phyloP scores from a whole-genome alignment of 2,113 vertebrate species.

The Crotalus helleri region DNA sequence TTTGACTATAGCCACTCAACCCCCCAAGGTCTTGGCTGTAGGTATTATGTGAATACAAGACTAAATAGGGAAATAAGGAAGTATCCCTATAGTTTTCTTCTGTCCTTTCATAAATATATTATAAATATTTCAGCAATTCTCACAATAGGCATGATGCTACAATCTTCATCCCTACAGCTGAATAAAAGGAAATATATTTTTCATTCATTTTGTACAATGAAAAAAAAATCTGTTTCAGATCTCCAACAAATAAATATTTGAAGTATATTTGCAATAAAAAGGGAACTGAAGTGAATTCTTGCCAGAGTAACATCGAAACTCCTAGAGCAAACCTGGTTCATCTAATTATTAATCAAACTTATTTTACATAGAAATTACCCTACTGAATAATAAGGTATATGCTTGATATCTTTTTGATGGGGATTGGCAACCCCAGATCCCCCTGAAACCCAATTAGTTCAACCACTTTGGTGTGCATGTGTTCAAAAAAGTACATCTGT shows the following conservation, averaged over 20 bases:
- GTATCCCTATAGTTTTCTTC: too few species aligned
- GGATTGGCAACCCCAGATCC: background rate
- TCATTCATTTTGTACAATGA: background rate
- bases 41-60: background rate
- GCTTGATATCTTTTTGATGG: background rate
- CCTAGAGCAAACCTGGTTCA: background rate
- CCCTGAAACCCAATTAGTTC: background rate
- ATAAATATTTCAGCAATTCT: background rate
- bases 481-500: background rate
- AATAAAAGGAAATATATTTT: background rate
- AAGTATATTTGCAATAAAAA: background rate
- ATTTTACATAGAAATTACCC: background rate
- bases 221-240: background rate
- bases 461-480: background rate
- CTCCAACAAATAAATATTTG: background rate
- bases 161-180: background rate
- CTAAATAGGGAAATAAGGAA: background rate
- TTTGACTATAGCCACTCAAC: background rate
- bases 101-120: background rate
- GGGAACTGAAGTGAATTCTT: background rate
- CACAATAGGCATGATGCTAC: background rate
- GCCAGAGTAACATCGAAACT: background rate
- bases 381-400: background rate
- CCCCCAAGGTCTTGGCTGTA: background rate
- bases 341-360: background rate